Evolutionary conservation across 2,888 invertebrate genomes (phyloP).

Genomic region (Acrobasis consociella): DNA sequence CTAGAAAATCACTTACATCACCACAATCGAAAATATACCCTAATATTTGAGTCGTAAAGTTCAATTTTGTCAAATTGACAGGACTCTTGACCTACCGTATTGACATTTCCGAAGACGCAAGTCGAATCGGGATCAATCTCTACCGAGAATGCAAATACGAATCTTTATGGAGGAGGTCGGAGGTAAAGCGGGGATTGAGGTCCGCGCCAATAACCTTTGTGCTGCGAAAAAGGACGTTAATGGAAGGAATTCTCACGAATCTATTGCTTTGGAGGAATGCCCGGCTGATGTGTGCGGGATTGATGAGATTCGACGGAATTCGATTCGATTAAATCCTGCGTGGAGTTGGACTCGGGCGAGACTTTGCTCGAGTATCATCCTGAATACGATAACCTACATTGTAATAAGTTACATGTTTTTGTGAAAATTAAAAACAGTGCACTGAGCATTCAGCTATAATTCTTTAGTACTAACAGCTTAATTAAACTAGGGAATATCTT

Average conservation of each 20-base stretch:
- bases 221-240: slow-evolving; percentile 66
- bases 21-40: slow-evolving; percentile 29
- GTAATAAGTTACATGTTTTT: no score
- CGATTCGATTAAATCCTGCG: slow-evolving; percentile 10
- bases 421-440: no score
- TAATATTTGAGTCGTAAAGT: slow-evolving; percentile 27
- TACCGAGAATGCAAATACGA: slow-evolving; percentile 70
- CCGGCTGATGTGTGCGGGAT: slow-evolving; percentile 15
- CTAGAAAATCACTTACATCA: slow-evolving; percentile 31
- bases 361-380: background rate
- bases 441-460: no score
- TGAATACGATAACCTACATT: background rate
- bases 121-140: slow-evolving; percentile 60
- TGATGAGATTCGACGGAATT: slow-evolving; percentile 28
- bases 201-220: slow-evolving; percentile 68
- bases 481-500: no score
- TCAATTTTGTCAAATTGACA: slow-evolving; percentile 18
- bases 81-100: slow-evolving; percentile 59
- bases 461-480: no score
- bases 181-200: slow-evolving; percentile 56
- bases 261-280: slow-evolving; percentile 28
- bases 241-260: slow-evolving; percentile 54
- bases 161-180: slow-evolving; percentile 63
- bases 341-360: background rate
- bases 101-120: slow-evolving; percentile 56